Evolutionary conservation across 2,888 invertebrate genomes (phyloP), one percentile per base, ranked within the genome.

Genomic region (Hylaea fasciaria): DNA sequence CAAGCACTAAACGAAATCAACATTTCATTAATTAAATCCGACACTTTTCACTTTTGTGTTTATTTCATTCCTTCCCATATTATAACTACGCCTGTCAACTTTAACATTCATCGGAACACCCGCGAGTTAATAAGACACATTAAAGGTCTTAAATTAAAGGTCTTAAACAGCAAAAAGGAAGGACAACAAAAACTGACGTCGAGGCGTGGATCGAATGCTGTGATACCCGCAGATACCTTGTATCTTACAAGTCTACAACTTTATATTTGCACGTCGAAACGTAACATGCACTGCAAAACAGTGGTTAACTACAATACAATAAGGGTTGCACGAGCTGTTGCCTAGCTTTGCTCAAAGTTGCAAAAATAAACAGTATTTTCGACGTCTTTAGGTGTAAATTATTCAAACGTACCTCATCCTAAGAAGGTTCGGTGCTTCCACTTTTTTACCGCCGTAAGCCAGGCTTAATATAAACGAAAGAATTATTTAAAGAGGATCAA

Each of bases 331-430:
- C 11, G 40, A 48, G 53, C 57, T 48, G 35, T 46, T 35, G 39
- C 50, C 53, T 5, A 48, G 40, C 14, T 44, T 66, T 44, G 62
- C 61, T 51, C 58, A 69, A 52, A 58, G 56, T 73, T 70, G 74
- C 67, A 68, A 75, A 76, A 61, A 73, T 76, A 77, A 77, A 74
- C 71, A 74, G 77, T 75, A 76, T 79, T 32, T 82, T 81, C 76
- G 73, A 81, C 82, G 85, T 85, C 86, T 87, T 86, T 85, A 87
- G 85, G 87, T 87, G 89, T 90, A 89, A 90, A 91, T 90, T 88
- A 91, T 91, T 90, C 87, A 91, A 85, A 86, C 78, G 73, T 76
- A 77, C 83, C 81, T 88, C 86, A 86, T 87, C 87, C 82, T 67
- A 76, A 72, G 78, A 81, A 78, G 83, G 82, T 78, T 70, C 76